Evolutionary conservation across 1,140 invertebrate genomes (phyloP).

Genomic region (Lucilia sericata): DNA sequence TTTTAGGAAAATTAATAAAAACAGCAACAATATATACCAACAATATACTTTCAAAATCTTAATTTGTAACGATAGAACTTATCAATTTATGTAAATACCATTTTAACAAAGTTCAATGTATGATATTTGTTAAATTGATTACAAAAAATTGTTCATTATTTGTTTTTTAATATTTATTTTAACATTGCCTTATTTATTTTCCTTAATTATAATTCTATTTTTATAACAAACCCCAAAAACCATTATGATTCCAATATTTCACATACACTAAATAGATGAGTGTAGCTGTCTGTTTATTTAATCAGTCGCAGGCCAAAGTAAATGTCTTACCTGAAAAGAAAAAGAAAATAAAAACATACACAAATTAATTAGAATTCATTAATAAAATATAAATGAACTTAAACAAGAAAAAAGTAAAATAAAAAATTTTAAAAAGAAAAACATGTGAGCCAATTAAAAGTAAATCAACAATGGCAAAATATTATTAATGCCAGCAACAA

Average conservation of each 20-base stretch:
- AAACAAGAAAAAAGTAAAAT: neutral
- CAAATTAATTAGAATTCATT: slow-evolving; percentile 28
- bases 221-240: neutral
- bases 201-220: neutral
- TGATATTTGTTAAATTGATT: too few species aligned
- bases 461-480: neutral
- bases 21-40: neutral
- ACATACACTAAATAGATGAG: neutral
- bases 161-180: too few species aligned
- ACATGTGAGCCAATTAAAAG: slow-evolving; percentile 19
- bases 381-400: slow-evolving; percentile 1
- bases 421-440: neutral
- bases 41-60: neutral
- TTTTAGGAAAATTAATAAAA: neutral
- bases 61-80: neutral
- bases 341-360: slow-evolving; percentile 29
- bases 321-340: slow-evolving; percentile 45
- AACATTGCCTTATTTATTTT: too few species aligned
- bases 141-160: too few species aligned
- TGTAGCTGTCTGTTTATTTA: neutral
- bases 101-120: too few species aligned
- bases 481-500: neutral
- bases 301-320: neutral
- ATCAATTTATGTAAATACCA: too few species aligned
- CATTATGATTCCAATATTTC: neutral